Evolutionary conservation across 2,797 vertebrate genomes (phyloP).

Genomic region (Thaleichthys pacificus): DNA sequence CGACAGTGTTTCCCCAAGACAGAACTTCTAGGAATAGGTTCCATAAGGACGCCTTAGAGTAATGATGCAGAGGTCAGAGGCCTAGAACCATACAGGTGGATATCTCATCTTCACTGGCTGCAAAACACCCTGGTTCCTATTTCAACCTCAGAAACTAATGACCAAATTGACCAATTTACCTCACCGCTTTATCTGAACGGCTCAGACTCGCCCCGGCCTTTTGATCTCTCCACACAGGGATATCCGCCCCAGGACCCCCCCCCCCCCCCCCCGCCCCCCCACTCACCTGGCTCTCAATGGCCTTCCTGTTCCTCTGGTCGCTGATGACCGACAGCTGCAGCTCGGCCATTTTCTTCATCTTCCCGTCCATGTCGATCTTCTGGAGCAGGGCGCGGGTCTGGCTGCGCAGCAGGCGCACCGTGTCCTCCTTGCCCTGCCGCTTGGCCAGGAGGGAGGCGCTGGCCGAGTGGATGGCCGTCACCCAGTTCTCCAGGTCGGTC

Average conservation of each 20-base stretch:
- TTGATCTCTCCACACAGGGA: neutral
- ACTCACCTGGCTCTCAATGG: slow-evolving; percentile 89
- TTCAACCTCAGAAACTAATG: slow-evolving; percentile 23
- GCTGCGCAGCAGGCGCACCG: slow-evolving; percentile 81
- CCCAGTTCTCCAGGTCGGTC: slow-evolving; percentile 93
- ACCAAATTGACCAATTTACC: slow-evolving; percentile 33
- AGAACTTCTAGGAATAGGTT: neutral
- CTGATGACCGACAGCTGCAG: slow-evolving; percentile 88
- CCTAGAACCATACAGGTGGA: slow-evolving; percentile 4
- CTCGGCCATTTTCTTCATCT: slow-evolving; percentile 97
- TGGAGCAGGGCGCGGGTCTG: slow-evolving; percentile 85
- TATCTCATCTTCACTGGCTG: neutral
- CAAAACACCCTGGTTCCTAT: slow-evolving; percentile 12
- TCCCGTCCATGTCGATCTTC: slow-evolving; percentile 91
- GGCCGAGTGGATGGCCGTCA: slow-evolving; percentile 91
- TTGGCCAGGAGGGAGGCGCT: slow-evolving; percentile 87
- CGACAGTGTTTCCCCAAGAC: slow-evolving; percentile 8
- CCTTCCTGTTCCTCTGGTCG: slow-evolving; percentile 87
- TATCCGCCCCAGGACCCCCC: neutral
- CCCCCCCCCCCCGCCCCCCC: slow-evolving; percentile 1
- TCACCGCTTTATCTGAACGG: slow-evolving; percentile 23
- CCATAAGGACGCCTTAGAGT: neutral
- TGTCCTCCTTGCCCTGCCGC: slow-evolving; percentile 86
- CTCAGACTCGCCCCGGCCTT: neutral
- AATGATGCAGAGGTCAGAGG: neutral